Evolutionary conservation across 2,113 vertebrate genomes (phyloP).

Genomic region (Varanus salvator): DNA sequence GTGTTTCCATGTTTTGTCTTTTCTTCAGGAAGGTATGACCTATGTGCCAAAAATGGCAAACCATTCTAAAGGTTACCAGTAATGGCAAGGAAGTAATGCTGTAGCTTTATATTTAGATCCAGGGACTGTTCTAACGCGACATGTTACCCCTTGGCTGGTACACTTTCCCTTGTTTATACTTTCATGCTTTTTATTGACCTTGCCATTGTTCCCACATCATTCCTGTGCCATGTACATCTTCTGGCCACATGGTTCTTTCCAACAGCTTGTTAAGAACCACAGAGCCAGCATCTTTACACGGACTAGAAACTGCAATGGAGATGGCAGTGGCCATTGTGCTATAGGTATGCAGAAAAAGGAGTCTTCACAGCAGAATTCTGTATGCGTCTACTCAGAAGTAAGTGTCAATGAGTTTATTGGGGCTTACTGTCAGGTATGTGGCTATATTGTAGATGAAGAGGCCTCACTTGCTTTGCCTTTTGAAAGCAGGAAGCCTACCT

Average conservation of each 20-base stretch:
- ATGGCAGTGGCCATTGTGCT: no score
- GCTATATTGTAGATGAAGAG: no score
- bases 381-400: no score
- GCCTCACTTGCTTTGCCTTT: background rate
- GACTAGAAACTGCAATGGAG: background rate
- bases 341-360: background rate
- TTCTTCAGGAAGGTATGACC: background rate
- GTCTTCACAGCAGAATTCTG: background rate
- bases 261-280: background rate
- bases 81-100: slow-evolving; percentile 19
- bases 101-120: background rate
- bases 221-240: background rate
- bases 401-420: no score
- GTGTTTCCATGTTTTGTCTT: background rate
- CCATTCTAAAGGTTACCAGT: background rate
- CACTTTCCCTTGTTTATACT: background rate
- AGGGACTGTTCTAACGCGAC: background rate
- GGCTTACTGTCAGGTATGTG: background rate
- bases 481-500: background rate
- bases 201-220: background rate
- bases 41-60: background rate
- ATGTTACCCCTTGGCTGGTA: background rate
- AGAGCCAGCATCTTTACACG: background rate
- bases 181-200: background rate
- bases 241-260: background rate